Percentiles rank a stretch among this genome's conserved stretches.
These are phyloP conservation scores for Pseudorhombus dupliciocellatus DNA, from an alignment of 2,113 vertebrate species.

Conservation along the genomic window DNA sequence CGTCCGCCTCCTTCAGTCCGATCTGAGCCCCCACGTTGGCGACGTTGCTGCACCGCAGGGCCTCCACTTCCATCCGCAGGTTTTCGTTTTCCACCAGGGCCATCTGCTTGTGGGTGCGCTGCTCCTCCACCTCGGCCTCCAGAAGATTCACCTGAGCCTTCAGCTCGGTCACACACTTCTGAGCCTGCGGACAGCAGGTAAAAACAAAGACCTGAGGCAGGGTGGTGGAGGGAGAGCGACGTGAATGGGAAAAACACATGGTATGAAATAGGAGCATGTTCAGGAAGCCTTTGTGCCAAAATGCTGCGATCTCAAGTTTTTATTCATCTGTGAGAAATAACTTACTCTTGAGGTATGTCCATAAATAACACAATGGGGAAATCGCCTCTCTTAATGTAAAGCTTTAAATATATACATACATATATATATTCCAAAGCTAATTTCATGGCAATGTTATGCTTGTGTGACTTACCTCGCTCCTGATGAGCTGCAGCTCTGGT, in stretches of 20 bases:
- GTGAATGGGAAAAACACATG: neutral
- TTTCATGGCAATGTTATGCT: neutral
- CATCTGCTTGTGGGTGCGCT: slow-evolving; percentile 88
- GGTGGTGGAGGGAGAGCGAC: neutral
- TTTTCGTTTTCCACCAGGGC: slow-evolving; percentile 89
- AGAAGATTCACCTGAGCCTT: slow-evolving; percentile 83
- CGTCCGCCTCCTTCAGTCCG: slow-evolving; percentile 89
- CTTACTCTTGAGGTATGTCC: too few relatives aligned
- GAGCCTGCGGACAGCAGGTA: slow-evolving; percentile 73
- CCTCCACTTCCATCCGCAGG: slow-evolving; percentile 88
- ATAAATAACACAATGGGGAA: too few relatives aligned
- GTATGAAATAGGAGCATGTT: too few relatives aligned
- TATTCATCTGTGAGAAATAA: too few relatives aligned
- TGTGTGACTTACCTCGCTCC: slow-evolving; percentile 68
- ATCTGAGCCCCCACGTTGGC: slow-evolving; percentile 88
- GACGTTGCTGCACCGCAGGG: slow-evolving; percentile 81
- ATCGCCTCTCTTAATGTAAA: too few relatives aligned
- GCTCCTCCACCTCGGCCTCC: slow-evolving; percentile 91
- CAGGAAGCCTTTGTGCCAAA: too few relatives aligned
- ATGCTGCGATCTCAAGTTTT: too few relatives aligned
- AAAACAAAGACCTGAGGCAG: neutral
- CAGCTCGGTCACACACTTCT: slow-evolving; percentile 81
- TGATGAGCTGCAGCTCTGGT: slow-evolving; percentile 82
- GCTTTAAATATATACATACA: too few relatives aligned
- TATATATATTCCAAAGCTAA: too few relatives aligned